Conservation (phyloP, 1,140 invertebrate species). For the Bactericera cockerelli region DNA sequence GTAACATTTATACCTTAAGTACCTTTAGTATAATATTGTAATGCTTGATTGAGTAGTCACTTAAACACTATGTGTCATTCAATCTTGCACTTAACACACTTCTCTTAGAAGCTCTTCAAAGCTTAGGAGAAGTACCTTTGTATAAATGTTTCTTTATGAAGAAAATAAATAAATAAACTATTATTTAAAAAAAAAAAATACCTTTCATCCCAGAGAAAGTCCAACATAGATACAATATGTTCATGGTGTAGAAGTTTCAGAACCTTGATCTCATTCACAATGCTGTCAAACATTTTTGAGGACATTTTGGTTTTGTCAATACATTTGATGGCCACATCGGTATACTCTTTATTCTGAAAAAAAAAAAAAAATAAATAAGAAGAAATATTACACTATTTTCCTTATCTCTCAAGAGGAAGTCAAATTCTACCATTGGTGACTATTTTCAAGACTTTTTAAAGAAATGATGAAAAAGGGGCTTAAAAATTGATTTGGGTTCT, state of each 20-base stretch:
- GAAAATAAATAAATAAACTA: too few species aligned
- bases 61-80: too few species aligned
- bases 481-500: neutral
- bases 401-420: neutral
- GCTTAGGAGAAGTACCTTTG: too few species aligned
- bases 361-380: slow-evolving; percentile 23
- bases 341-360: slow-evolving; percentile 39
- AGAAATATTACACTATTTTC: neutral
- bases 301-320: slow-evolving; percentile 59
- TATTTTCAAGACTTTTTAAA: too few species aligned
- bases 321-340: slow-evolving; percentile 69
- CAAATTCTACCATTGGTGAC: neutral
- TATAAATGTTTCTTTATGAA: too few species aligned
- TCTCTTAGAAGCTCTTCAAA: too few species aligned
- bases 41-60: too few species aligned
- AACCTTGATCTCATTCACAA: slow-evolving; percentile 71
- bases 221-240: slow-evolving; percentile 67
- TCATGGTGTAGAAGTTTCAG: slow-evolving; percentile 68
- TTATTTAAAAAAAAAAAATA: too few species aligned
- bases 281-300: slow-evolving; percentile 56
- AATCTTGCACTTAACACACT: too few species aligned
- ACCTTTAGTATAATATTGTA: too few species aligned
- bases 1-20: too few species aligned
- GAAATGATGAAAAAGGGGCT: neutral
- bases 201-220: slow-evolving; percentile 65